Percentiles rank a stretch among this genome's conserved stretches.
Conservation (phyloP, 2,888 invertebrate genomes). For the Megamerina dolium region DNA sequence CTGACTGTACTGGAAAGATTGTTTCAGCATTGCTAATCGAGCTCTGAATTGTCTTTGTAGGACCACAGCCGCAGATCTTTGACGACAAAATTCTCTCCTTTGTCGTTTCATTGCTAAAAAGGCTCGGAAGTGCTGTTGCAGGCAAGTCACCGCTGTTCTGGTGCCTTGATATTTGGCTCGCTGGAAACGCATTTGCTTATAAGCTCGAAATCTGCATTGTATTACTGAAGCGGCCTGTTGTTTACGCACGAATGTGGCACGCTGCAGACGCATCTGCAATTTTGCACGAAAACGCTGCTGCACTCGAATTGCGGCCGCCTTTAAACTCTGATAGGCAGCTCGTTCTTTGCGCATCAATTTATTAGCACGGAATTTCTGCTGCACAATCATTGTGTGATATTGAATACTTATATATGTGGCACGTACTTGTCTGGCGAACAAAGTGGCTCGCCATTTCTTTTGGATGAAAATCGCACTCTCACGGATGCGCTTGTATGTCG, state of each 20-base stretch:
- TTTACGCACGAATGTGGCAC: constrained; percentile 27
- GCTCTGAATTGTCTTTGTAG: constrained; percentile 26
- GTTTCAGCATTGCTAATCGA: constrained; percentile 29
- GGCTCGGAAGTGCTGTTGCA: constrained; percentile 47
- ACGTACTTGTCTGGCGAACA: constrained; percentile 29
- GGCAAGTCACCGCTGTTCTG: constrained; percentile 29
- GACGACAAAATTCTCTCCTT: constrained; percentile 14
- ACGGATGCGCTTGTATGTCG: constrained; percentile 25
- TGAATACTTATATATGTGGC: constrained; percentile 31
- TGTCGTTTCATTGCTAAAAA: constrained; percentile 24
- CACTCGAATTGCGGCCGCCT: constrained; percentile 28
- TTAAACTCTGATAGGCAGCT: constrained; percentile 24
- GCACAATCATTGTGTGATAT: constrained; percentile 31
- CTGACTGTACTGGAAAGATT: constrained; percentile 21
- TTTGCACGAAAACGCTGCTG: constrained; percentile 43
- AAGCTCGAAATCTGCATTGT: constrained; percentile 33
- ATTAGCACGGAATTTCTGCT: constrained; percentile 35
- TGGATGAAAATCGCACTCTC: constrained; percentile 34
- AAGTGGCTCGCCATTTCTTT: constrained; percentile 41
- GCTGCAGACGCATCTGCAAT: constrained; percentile 24
- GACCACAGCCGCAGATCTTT: constrained; percentile 15
- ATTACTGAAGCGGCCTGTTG: constrained; percentile 38
- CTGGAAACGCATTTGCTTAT: constrained; percentile 35
- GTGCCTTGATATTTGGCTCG: constrained; percentile 36
- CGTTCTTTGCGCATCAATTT: constrained; percentile 32